These are phyloP conservation scores for Melieria crassipennis DNA, from an alignment of 2,888 invertebrate genomes.

Conservation along the genomic window DNA sequence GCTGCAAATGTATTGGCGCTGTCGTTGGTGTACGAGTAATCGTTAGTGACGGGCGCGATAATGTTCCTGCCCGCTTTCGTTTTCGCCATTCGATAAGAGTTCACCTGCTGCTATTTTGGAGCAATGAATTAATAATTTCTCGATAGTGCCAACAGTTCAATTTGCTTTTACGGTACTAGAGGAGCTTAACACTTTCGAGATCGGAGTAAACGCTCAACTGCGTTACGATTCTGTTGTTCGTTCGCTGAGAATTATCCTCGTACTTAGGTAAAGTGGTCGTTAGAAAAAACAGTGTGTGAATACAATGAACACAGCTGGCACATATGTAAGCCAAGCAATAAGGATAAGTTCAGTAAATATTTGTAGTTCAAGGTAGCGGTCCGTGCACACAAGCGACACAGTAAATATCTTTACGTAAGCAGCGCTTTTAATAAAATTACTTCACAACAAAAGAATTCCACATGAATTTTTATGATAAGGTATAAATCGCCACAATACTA, in stretches of 20 bases:
- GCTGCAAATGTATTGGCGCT: slow-evolving; percentile 15
- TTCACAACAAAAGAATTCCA: background rate
- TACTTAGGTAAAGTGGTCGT: too few species aligned
- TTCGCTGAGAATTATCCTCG: too few species aligned
- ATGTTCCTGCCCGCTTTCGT: slow-evolving; percentile 19
- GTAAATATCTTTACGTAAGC: too few species aligned
- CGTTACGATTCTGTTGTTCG: too few species aligned
- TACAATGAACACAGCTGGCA: too few species aligned
- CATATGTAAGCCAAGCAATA: too few species aligned
- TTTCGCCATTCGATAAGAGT: slow-evolving; percentile 43
- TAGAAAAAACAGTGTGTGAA: too few species aligned
- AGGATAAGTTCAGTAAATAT: background rate
- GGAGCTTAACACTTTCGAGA: slow-evolving; percentile 26
- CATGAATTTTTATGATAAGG: background rate
- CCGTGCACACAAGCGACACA: too few species aligned
- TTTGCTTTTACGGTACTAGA: slow-evolving; percentile 36
- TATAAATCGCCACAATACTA: background rate
- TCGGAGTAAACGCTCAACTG: slow-evolving; percentile 6
- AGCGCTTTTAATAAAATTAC: background rate
- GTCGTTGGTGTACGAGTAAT: background rate
- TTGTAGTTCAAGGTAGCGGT: background rate
- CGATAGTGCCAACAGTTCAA: slow-evolving; percentile 40
- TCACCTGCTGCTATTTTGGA: slow-evolving; percentile 35
- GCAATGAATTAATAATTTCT: slow-evolving; percentile 32
- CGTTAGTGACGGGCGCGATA: slow-evolving; percentile 17